These are phyloP conservation scores for Plebejus argus DNA, from an alignment of 2,888 invertebrate genomes.

Conservation along the genomic window DNA sequence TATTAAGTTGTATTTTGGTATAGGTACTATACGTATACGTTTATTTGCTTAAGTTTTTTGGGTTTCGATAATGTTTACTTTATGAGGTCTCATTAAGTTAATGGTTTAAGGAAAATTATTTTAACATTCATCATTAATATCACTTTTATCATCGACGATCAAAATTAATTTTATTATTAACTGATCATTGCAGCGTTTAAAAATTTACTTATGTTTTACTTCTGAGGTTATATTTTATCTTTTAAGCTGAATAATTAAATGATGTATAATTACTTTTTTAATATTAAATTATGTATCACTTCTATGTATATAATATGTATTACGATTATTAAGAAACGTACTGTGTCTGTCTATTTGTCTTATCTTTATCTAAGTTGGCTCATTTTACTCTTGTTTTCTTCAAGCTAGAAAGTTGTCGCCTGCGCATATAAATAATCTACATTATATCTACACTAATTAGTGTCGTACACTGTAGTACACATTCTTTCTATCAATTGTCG, in stretches of 20 bases:
- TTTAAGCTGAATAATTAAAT: not conserved
- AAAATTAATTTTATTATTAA: constrained; percentile 1
- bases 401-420: too few species aligned
- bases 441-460: too few species aligned
- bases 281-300: too few species aligned
- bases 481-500: too few species aligned
- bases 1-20: constrained; percentile 26
- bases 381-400: too few species aligned
- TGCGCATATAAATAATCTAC: too few species aligned
- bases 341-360: not conserved
- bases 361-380: not conserved
- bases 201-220: not conserved
- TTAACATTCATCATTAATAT: constrained; percentile 18
- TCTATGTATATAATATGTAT: too few species aligned
- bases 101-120: constrained; percentile 11
- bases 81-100: constrained; percentile 12
- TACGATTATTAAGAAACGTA: too few species aligned
- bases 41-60: constrained; percentile 11
- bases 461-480: too few species aligned
- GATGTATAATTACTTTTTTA: too few species aligned
- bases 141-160: constrained; percentile 6
- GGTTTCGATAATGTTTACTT: not conserved
- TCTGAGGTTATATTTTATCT: not conserved
- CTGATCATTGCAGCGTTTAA: not conserved
- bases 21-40: too few species aligned